phyloP scores from a whole-genome alignment of 2,888 invertebrate genomes.

The Ichneumon xanthorius region DNA sequence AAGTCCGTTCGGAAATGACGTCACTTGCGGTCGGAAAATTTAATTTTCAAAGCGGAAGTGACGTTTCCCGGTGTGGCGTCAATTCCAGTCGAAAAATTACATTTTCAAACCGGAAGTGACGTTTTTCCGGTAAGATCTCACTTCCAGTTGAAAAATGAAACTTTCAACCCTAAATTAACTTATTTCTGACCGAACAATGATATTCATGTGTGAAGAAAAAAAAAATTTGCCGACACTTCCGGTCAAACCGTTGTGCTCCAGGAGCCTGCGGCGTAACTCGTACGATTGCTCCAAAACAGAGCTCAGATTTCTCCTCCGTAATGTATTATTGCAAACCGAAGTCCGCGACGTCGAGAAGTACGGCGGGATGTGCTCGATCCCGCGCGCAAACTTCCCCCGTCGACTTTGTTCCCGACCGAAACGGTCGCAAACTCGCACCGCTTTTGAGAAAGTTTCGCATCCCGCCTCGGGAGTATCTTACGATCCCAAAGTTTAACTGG shows the following conservation, averaged over 20 bases:
- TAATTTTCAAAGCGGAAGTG: too few relatives aligned
- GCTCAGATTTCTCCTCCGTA: background rate
- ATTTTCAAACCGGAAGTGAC: too few relatives aligned
- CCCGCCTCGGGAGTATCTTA: slow-evolving; percentile 29
- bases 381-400: slow-evolving; percentile 36
- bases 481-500: slow-evolving; percentile 35
- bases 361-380: background rate
- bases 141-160: too few relatives aligned
- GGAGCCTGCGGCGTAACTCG: background rate
- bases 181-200: too few relatives aligned
- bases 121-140: too few relatives aligned
- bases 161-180: too few relatives aligned
- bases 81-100: too few relatives aligned
- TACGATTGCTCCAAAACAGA: background rate
- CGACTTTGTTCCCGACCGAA: slow-evolving; percentile 56
- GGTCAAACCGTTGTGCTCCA: background rate
- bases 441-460: slow-evolving; percentile 44
- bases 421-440: slow-evolving; percentile 43
- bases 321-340: slow-evolving; percentile 2
- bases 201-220: background rate
- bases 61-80: too few relatives aligned
- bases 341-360: background rate
- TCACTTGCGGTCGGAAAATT: too few relatives aligned
- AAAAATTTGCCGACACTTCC: background rate
- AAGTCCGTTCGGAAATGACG: too few relatives aligned